Evolutionary conservation across 2,888 invertebrate species (phyloP).

Genomic region (Pristionchus mayeri): DNA sequence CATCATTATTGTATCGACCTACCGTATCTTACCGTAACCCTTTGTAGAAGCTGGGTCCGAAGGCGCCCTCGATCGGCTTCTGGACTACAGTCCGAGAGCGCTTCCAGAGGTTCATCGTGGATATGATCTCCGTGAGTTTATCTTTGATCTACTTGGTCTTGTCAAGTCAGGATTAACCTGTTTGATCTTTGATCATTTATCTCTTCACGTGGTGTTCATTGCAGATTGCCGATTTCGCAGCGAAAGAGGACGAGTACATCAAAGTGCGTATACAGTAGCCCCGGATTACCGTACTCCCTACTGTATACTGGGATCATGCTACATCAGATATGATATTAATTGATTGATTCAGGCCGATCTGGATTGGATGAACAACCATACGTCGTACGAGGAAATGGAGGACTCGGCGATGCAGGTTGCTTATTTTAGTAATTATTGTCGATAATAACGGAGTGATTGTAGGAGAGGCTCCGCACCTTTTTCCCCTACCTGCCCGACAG

Average conservation of each 20-base stretch:
- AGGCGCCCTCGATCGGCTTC: neutral
- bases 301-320: too few species aligned
- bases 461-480: too few species aligned
- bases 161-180: neutral
- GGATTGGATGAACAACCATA: neutral
- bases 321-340: neutral
- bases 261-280: neutral
- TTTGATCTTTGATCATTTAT: neutral
- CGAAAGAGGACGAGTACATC: conserved; percentile 6
- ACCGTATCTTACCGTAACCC: neutral
- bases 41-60: neutral
- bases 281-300: neutral
- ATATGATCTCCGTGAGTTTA: conserved; percentile 20
- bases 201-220: neutral
- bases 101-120: conserved; percentile 36
- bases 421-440: neutral
- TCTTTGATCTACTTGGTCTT: neutral
- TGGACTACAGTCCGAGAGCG: neutral
- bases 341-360: neutral
- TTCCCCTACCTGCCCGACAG: too few species aligned
- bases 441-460: too few species aligned
- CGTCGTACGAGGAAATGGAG: neutral
- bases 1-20: too few species aligned
- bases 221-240: neutral
- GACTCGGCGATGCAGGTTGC: neutral